These are phyloP conservation scores for Muscina levida DNA, from an alignment of 2,888 invertebrate genomes.

Conservation along the genomic window DNA sequence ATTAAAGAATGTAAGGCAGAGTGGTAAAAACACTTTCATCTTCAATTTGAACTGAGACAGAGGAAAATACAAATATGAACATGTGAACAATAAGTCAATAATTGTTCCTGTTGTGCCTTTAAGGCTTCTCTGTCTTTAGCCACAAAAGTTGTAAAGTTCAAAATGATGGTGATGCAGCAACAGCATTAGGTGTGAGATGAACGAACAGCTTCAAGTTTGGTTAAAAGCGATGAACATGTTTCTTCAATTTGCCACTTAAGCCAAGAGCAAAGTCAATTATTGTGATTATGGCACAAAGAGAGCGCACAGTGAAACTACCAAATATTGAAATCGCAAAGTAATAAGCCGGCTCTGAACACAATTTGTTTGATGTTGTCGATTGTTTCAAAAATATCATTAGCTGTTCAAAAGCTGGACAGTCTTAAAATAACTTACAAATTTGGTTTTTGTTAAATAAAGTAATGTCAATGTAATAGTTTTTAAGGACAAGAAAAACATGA, in stretches of 20 bases:
- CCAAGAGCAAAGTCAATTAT: slow-evolving; percentile 78
- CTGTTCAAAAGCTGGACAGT: too few relatives aligned
- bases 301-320: slow-evolving; percentile 8
- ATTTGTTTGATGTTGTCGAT: too few relatives aligned
- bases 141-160: slow-evolving; percentile 65
- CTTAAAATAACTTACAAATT: too few relatives aligned
- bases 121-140: slow-evolving; percentile 58
- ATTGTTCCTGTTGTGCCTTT: slow-evolving; percentile 48
- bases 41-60: slow-evolving; percentile 55
- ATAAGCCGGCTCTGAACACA: too few relatives aligned
- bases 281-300: slow-evolving; percentile 69
- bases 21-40: slow-evolving; percentile 61
- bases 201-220: slow-evolving; percentile 25
- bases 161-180: background rate
- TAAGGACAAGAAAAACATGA: too few relatives aligned
- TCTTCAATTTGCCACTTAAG: slow-evolving; percentile 80
- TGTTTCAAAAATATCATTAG: too few relatives aligned
- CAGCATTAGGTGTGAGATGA: slow-evolving; percentile 21
- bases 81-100: slow-evolving; percentile 64
- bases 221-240: slow-evolving; percentile 73
- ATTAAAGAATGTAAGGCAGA: too few relatives aligned
- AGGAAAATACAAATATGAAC: slow-evolving; percentile 38
- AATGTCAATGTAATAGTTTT: too few relatives aligned
- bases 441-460: too few relatives aligned
- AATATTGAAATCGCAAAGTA: background rate